Evolutionary conservation across 2,888 invertebrate genomes (phyloP), one percentile per base, ranked within the genome.

Genomic region (Hylaea fasciaria): DNA sequence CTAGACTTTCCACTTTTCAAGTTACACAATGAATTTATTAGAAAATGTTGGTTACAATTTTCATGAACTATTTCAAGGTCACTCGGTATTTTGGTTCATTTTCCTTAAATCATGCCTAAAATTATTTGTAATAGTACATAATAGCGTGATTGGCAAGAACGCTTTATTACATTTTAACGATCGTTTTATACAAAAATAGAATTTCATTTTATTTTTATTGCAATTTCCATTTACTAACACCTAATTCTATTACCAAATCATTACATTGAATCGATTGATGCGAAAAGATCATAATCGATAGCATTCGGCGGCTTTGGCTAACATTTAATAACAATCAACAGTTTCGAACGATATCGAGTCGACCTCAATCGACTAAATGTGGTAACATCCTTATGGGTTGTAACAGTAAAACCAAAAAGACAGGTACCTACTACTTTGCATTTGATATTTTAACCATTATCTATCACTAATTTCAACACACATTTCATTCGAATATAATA

Each of bases 351-450:
- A 45, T 49, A 49, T 40, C 53, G 29, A 53, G 39, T 49, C 9
- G 37, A 17, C 29, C 37, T 44, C 22, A 49, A 59, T 53, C 53
- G 54, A 59, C 3, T 40, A 13, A 54, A 49, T 39, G 29, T 29
- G 8, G 16, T 47, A 51, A 46, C 14, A 35, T 43, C 37, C 40
- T 32, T 37, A 48, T 12, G 39, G 40, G 47, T 65, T 29, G 22
- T 39, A 41, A 12, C 8, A 55, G 58, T 62, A 51, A 69, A 66
- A 67, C 35, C 59, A 59, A 65, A 70, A 58, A 66, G 59, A 72
- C 72, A 76, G 75, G 71, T 76, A 77, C n/a, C n/a, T n/a, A n/a
- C 68, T 75, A 73, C 62, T 65, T 73, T 68, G 71, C 67, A 69
- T 61, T 62, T 53, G 65, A 75, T 73, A 72, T 67, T 65, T 50